Percentiles rank a stretch among this genome's conserved stretches.
Conservation (phyloP, 1,140 invertebrate genomes). For the Melipona quadrifasciata region DNA sequence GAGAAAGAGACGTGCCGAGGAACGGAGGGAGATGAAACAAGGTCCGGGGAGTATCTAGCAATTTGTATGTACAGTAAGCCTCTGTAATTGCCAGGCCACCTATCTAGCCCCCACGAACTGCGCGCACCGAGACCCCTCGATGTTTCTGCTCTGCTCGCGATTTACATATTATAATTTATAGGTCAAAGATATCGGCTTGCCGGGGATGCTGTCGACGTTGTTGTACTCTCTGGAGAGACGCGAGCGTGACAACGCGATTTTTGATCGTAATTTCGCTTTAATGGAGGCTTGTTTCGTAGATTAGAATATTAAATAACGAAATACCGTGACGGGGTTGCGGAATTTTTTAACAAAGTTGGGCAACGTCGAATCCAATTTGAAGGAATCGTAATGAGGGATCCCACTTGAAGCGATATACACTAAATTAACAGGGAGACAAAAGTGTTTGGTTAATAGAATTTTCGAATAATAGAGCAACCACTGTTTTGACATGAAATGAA, state of each 20-base stretch:
- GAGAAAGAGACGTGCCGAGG: slow-evolving; percentile 38
- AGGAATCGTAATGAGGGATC: neutral
- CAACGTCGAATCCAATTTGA: no score
- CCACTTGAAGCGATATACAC: neutral
- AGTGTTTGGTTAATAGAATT: no score
- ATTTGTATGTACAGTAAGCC: slow-evolving; percentile 75
- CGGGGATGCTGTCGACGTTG: slow-evolving; percentile 39
- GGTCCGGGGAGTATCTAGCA: slow-evolving; percentile 35
- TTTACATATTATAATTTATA: slow-evolving; percentile 77
- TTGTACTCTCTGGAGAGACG: slow-evolving; percentile 13
- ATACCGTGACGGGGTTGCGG: neutral
- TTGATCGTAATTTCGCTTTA: slow-evolving; percentile 48
- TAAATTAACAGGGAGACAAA: no score
- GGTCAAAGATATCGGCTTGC: slow-evolving; percentile 60
- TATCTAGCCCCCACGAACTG: slow-evolving; percentile 64
- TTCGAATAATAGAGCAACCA: no score
- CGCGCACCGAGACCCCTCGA: slow-evolving; percentile 44
- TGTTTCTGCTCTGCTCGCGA: slow-evolving; percentile 34
- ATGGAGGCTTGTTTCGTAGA: neutral
- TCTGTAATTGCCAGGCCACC: slow-evolving; percentile 71
- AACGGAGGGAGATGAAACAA: slow-evolving; percentile 3
- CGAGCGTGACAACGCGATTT: slow-evolving; percentile 35
- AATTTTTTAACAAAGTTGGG: neutral
- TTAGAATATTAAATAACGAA: neutral
- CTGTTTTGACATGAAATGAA: no score